Base-by-base conservation (phyloP, 1,140 invertebrate species). In the Cherax quadricarinatus region DNA sequence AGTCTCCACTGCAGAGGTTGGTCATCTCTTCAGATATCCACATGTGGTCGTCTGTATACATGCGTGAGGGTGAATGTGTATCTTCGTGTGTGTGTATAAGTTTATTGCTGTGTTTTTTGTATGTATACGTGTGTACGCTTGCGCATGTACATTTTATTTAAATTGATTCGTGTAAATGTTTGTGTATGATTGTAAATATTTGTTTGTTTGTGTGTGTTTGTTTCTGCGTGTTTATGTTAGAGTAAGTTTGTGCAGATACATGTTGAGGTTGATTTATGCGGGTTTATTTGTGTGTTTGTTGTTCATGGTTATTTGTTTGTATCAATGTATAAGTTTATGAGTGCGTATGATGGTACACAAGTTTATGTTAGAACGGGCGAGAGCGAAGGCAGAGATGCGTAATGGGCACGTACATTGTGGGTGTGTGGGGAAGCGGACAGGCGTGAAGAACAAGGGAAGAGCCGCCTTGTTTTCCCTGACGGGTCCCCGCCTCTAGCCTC, bases 41-140 rank as follows among this genome's bases (percentile, higher is more conserved):
- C 30, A 41, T 41, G 30, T 41, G 30, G 30, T 81, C 48, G 66
- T 70, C 14, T 70, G 66, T 70, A 5, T 14, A 18, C 21, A 21
- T 70, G 66, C 21, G 66, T 70, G 66, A 18, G 66, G 5, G 66
- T 21, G 12, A 18, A 18, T 70, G 12, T 70, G 0, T 21, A 18
- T 18, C 5, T 70, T 5, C 21, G 66, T 70, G 12, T 70, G 12
- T 70, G 66, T 70, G 12, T 70, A 7, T 80, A n/a, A 16, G 78
- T 80, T n/a, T 80, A 41, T 80, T n/a, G 0, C 9, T 24, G 10
- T 21, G 21, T 10, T 78, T 81, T 10, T 78, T 81, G 24, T 49
- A 21, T 48, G 81, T 83, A 51, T 83, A 51, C 53, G 51, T 83
- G 51, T 83, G 49, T 80, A 41, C 66, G 83, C 66, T 48, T 48